Evolutionary conservation across 2,113 vertebrate genomes (phyloP).

Genomic region (Barnardius zonarius): DNA sequence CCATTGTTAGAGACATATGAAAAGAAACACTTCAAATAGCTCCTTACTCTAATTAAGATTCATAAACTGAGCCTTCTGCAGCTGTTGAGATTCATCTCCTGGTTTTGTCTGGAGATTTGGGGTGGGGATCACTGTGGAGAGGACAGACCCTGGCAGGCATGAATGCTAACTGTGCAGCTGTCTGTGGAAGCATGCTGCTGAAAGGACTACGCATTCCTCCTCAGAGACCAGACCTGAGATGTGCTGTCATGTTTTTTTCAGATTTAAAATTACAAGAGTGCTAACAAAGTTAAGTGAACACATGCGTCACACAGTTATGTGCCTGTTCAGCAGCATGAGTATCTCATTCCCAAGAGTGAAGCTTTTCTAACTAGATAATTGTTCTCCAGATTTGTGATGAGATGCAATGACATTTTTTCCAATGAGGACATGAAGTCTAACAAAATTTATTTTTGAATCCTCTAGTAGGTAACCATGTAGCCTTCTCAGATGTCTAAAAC

Average conservation of each 20-base stretch:
- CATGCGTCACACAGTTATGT: neutral
- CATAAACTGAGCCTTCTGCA: neutral
- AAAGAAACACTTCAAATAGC: neutral
- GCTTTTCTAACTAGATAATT: neutral
- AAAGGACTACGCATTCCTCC: neutral
- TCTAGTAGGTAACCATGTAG: neutral
- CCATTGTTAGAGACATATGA: neutral
- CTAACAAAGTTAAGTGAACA: neutral
- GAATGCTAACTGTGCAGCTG: constrained; percentile 38
- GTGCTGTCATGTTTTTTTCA: neutral
- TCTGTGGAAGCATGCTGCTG: neutral
- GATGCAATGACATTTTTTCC: neutral
- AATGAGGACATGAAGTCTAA: neutral
- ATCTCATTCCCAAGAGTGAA: neutral
- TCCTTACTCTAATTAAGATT: neutral
- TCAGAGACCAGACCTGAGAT: neutral
- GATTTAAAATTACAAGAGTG: neutral
- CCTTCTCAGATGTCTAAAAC: neutral
- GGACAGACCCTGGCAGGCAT: neutral
- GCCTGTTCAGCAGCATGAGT: neutral
- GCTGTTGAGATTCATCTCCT: constrained; percentile 29
- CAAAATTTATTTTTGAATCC: neutral
- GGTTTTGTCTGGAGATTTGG: neutral
- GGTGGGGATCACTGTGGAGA: neutral
- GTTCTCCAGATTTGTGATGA: neutral